Conservation (phyloP, 2,113 vertebrate species). For the Eublepharis macularius region DNA sequence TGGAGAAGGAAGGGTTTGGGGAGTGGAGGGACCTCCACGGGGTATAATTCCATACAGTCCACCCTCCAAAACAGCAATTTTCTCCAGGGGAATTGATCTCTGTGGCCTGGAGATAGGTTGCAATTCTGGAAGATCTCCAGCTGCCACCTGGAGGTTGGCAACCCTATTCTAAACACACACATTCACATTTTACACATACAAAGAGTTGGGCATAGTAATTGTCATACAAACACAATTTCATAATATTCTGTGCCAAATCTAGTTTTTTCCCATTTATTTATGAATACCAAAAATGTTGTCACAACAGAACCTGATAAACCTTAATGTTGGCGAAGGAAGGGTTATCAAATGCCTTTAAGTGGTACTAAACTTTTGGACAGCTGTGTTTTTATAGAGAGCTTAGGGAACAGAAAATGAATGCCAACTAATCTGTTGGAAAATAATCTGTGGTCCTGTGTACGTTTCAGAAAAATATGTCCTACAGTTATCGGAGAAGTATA, state of each 20-base stretch:
- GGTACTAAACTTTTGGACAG: not conserved
- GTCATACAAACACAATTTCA: rapidly evolving
- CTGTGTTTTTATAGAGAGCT: not conserved
- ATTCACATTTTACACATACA: not conserved
- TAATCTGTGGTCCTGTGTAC: not conserved
- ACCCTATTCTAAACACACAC: too few relatives aligned
- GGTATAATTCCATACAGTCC: too few relatives aligned
- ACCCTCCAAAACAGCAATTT: too few relatives aligned
- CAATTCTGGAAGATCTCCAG: too few relatives aligned
- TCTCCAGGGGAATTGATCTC: too few relatives aligned
- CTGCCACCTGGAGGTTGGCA: too few relatives aligned
- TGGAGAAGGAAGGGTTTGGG: too few relatives aligned
- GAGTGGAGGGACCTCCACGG: too few relatives aligned
- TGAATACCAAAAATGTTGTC: not conserved
- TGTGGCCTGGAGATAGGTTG: too few relatives aligned
- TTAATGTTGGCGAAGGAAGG: not conserved
- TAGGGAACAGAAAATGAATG: not conserved
- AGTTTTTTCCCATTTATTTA: not conserved
- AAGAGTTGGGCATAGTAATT: not conserved
- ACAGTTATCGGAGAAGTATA: not conserved
- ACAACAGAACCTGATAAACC: rapidly evolving
- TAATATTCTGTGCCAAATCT: rapidly evolving
- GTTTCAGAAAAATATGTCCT: not conserved
- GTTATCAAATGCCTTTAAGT: not conserved
- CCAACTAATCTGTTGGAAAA: not conserved